Evolutionary conservation across 2,888 invertebrate genomes (phyloP).

Genomic region (Habroteleia sp.): DNA sequence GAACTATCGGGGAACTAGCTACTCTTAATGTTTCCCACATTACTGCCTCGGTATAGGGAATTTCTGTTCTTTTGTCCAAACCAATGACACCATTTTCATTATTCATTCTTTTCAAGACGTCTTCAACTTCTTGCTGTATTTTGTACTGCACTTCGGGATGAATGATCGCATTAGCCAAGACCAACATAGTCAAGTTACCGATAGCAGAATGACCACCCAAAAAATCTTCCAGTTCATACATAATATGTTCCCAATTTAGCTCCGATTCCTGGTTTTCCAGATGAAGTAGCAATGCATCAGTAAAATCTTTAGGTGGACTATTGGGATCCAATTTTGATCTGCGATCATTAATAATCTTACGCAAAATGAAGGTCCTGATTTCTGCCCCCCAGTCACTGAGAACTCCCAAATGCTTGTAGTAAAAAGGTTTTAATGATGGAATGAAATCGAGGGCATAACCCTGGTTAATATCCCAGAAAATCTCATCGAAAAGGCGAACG

Average conservation of each 20-base stretch:
- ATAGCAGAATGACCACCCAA: conserved; percentile 94
- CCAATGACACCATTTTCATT: conserved; percentile 83
- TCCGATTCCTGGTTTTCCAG: conserved; percentile 84
- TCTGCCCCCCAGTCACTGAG: conserved; percentile 86
- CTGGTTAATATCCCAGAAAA: conserved; percentile 95
- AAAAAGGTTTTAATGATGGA: conserved; percentile 90
- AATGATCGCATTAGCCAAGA: conserved; percentile 86
- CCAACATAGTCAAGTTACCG: conserved; percentile 91
- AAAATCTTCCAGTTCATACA: conserved; percentile 92
- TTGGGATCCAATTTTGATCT: conserved; percentile 82
- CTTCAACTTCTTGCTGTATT: conserved; percentile 87
- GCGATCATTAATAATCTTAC: conserved; percentile 85
- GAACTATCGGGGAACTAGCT: conserved; percentile 93
- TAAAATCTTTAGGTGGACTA: conserved; percentile 86
- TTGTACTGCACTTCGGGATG: conserved; percentile 85
- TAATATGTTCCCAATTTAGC: conserved; percentile 89
- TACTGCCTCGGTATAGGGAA: conserved; percentile 92
- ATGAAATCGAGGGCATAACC: conserved; percentile 93
- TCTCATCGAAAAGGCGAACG: conserved; percentile 90
- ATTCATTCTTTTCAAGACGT: conserved; percentile 67
- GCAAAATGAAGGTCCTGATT: conserved; percentile 88
- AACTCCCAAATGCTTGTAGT: conserved; percentile 86
- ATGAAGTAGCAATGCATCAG: conserved; percentile 89
- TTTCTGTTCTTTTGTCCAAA: conserved; percentile 85
- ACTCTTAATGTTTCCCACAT: conserved; percentile 90